Evolutionary conservation across 2,888 invertebrate genomes (phyloP), one percentile per base, ranked within the genome.

Genomic region (Ethmia dodecea): DNA sequence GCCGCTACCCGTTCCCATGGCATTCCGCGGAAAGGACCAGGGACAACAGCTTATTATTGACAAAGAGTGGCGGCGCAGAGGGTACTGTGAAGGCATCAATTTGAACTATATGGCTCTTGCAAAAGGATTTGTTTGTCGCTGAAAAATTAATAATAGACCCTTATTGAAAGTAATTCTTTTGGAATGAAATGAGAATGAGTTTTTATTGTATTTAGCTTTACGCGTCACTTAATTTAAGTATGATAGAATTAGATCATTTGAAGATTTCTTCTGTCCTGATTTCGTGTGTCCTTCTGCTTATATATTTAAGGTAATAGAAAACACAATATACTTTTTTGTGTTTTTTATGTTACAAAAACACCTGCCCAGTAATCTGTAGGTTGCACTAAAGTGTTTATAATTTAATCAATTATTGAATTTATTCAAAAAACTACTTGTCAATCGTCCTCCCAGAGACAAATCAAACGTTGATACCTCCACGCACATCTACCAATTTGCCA

Each of bases 1-100:
- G 52, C 41, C 42, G 69, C 70, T 66, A 73, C 74, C 55, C 72
- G 80, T 78, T 83, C 80, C 81, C 81, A 80, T 72, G 61, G 73
- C 80, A 80, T 80, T 78, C 79, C 65, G 56, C 53, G 45, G 48
- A 55, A 45, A 53, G 53, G 66, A 62, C 63, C 57, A 51, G 55
- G 53, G 71, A 73, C 71, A 70, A 55, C 60, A 52, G 55, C 58
- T 56, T 59, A 67, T 71, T 72, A 69, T 60, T 59, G 51, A 3
- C 64, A 62, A 40, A 63, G 71, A 71, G 1, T 43, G 34, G 30
- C 13, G 16, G 13, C 16, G 5, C 9, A 14, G 13, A 27, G 16
- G 12, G 28, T 13, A 22, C 3, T n/a, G 5, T 22, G n/a, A n/a
- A n/a, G n/a, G 5, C 27, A 6, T n/a, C 6, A 2, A n/a, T n/a